Evolutionary conservation across 2,797 vertebrate species (phyloP).

Genomic region (Gastrophryne carolinensis): DNA sequence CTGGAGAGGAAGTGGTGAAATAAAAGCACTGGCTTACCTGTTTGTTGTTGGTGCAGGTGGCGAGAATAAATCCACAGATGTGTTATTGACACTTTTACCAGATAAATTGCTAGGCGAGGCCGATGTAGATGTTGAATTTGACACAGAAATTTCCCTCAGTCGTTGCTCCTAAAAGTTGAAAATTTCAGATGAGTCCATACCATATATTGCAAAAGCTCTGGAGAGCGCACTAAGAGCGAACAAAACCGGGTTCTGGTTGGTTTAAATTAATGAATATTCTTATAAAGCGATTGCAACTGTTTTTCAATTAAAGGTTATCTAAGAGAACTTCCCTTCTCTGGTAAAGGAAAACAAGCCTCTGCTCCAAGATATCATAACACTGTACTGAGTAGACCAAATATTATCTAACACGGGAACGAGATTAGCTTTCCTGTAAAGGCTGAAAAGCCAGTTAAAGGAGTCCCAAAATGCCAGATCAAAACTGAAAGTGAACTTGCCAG

Average conservation of each 20-base stretch:
- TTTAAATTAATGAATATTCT: background rate
- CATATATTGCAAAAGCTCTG: background rate
- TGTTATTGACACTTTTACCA: slow-evolving; percentile 79
- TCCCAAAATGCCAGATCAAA: too few relatives aligned
- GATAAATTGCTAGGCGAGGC: slow-evolving; percentile 84
- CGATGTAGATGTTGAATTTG: slow-evolving; percentile 73
- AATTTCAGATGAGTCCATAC: background rate
- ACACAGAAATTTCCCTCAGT: slow-evolving; percentile 79
- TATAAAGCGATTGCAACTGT: too few relatives aligned
- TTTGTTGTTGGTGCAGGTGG: slow-evolving; percentile 76
- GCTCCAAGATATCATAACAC: too few relatives aligned
- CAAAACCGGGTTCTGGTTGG: background rate
- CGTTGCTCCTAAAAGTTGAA: slow-evolving; percentile 79
- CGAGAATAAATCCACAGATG: slow-evolving; percentile 75
- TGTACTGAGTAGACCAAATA: too few relatives aligned
- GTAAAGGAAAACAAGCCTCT: background rate
- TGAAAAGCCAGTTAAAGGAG: background rate
- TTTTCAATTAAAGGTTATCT: background rate
- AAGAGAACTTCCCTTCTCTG: background rate
- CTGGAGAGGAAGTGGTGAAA: too few relatives aligned
- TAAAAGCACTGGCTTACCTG: slow-evolving; percentile 68
- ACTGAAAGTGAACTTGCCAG: too few relatives aligned
- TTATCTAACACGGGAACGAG: background rate
- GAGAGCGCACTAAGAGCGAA: background rate
- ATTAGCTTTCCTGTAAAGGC: background rate